phyloP scores from a whole-genome alignment of 2,113 vertebrate genomes.

The Hyaena hyaena region DNA sequence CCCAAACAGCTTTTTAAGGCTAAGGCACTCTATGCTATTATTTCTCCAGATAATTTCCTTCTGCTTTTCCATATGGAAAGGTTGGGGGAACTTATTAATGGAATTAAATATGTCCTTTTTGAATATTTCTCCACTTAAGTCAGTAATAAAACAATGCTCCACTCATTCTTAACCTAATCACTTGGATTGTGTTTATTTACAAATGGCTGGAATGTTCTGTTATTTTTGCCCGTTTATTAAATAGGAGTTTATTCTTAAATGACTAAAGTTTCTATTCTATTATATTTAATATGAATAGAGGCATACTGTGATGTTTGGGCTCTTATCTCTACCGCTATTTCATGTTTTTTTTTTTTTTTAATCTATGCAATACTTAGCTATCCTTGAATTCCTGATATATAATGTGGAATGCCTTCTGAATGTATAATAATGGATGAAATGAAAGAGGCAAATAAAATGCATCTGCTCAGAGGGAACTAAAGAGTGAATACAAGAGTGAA shows the following conservation, averaged over 20 bases:
- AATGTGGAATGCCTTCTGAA: background rate
- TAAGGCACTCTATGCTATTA: background rate
- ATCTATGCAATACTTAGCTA: background rate
- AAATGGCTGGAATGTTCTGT: background rate
- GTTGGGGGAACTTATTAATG: background rate
- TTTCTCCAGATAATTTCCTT: constrained; percentile 39
- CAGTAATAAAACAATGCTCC: background rate
- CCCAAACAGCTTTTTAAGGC: background rate
- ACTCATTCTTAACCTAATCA: constrained; percentile 28
- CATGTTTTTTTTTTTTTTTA: background rate
- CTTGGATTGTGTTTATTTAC: background rate
- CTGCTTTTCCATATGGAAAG: constrained; percentile 17
- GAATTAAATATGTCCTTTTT: background rate
- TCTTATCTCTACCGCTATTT: background rate
- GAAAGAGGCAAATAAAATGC: background rate
- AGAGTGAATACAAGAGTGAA: constrained; percentile 43
- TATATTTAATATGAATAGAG: background rate
- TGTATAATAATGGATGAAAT: background rate
- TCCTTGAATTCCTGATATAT: background rate
- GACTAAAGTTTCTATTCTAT: background rate
- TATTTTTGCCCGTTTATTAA: background rate
- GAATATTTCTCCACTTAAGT: background rate
- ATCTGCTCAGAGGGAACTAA: constrained; percentile 46
- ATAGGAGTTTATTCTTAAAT: background rate
- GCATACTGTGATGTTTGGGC: background rate